Percentiles rank a stretch among this genome's conserved stretches.
Evolutionary conservation across 2,888 invertebrate species (phyloP).

Genomic region (Parochlus steinenii): DNA sequence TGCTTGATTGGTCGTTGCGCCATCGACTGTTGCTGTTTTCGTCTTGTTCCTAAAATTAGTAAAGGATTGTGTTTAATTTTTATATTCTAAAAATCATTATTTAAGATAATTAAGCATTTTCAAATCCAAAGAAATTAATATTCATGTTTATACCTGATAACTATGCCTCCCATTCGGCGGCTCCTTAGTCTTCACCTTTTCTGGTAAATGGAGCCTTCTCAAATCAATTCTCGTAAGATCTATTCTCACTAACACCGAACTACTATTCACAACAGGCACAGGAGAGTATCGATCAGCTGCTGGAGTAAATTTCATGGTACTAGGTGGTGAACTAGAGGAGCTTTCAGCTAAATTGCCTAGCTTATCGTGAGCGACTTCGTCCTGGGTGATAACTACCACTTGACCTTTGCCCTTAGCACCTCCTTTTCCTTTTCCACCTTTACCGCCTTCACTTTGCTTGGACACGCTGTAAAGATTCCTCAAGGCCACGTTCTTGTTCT

Average conservation of each 20-base stretch:
- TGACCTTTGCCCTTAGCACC: slow-evolving; percentile 48
- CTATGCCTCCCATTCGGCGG: too few relatives aligned
- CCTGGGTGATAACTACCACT: slow-evolving; percentile 51
- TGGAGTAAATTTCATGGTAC: slow-evolving; percentile 21
- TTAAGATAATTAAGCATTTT: too few relatives aligned
- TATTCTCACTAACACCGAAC: slow-evolving; percentile 10
- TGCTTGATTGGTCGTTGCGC: not conserved
- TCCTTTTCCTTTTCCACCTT: slow-evolving; percentile 54
- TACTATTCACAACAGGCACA: slow-evolving; percentile 18
- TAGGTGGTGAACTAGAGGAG: slow-evolving; percentile 11
- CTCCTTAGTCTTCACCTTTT: slow-evolving; percentile 5
- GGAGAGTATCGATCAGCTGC: slow-evolving; percentile 24
- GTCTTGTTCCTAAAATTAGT: not conserved
- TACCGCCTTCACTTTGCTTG: slow-evolving; percentile 41
- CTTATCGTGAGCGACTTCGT: slow-evolving; percentile 30
- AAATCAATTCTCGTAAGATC: slow-evolving; percentile 8
- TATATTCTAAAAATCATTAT: too few relatives aligned
- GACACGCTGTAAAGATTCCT: slow-evolving; percentile 37
- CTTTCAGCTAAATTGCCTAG: slow-evolving; percentile 16
- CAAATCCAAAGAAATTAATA: too few relatives aligned
- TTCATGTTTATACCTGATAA: too few relatives aligned
- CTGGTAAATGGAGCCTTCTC: slow-evolving; percentile 5
- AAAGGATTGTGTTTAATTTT: slow-evolving; percentile 3
- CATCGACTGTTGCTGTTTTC: not conserved
- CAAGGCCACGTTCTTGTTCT: slow-evolving; percentile 52